phyloP scores from a whole-genome alignment of 2,888 invertebrate species.

The Brenthis daphne region DNA sequence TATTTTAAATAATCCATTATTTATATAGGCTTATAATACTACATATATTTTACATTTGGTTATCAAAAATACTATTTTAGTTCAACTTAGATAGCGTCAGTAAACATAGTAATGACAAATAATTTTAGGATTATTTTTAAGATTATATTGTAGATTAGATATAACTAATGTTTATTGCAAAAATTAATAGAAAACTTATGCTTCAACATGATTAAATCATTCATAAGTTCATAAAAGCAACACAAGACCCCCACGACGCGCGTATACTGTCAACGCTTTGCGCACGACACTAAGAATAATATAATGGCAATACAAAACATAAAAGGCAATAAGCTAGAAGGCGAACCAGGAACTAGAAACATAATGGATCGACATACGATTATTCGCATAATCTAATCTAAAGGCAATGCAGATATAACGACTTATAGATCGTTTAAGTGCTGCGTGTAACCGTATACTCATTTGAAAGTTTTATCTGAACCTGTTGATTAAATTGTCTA shows the following conservation, averaged over 20 bases:
- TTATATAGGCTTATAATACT: too few relatives aligned
- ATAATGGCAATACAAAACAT: conserved; percentile 15
- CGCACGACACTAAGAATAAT: conserved; percentile 35
- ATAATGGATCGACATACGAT: conserved; percentile 24
- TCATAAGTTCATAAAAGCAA: neutral
- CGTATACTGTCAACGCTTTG: conserved; percentile 21
- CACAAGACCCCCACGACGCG: neutral
- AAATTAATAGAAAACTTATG: neutral
- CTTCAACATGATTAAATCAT: too few relatives aligned
- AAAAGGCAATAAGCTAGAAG: conserved; percentile 31
- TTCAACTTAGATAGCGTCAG: neutral
- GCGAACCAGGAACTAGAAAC: conserved; percentile 38
- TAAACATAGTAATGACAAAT: conserved; percentile 4
- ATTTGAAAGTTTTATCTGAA: neutral
- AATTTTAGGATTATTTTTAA: neutral
- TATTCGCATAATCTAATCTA: conserved; percentile 33
- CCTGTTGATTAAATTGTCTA: neutral
- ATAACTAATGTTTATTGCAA: neutral
- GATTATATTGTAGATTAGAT: conserved; percentile 11
- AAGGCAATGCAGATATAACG: conserved; percentile 24
- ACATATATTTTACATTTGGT: too few relatives aligned
- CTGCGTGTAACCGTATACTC: neutral
- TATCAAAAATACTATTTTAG: neutral
- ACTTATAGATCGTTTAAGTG: conserved; percentile 9
- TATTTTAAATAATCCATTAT: too few relatives aligned